Percentiles rank a stretch among this genome's conserved stretches.
These are phyloP conservation scores for Cichlasoma orientale DNA, from an alignment of 2,797 vertebrate species.

Conservation along the genomic window DNA sequence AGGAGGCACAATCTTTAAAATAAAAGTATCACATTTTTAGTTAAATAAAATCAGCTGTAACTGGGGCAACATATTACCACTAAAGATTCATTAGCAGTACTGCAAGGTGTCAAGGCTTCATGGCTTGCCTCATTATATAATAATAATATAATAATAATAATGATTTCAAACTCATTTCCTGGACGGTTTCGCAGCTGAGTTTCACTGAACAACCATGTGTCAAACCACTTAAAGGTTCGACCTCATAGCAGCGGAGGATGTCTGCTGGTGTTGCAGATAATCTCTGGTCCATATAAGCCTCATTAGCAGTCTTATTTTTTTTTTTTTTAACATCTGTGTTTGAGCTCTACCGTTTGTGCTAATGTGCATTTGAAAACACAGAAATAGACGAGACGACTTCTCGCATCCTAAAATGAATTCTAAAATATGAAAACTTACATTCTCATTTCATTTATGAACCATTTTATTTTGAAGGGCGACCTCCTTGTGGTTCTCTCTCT, in stretches of 20 bases:
- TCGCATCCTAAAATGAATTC: not conserved
- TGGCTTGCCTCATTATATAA: not conserved
- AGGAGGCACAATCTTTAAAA: accelerated
- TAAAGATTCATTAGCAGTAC: not conserved
- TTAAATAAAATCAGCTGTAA: not conserved
- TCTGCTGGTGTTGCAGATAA: not conserved
- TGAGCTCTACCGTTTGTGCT: accelerated
- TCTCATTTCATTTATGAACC: too few species aligned
- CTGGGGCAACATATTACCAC: not conserved
- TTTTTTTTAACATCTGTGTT: accelerated
- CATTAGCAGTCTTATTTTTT: accelerated
- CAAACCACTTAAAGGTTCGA: not conserved
- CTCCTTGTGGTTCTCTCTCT: not conserved
- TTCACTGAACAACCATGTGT: not conserved
- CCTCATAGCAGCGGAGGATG: not conserved
- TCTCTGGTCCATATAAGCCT: too few species aligned
- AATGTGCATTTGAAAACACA: not conserved
- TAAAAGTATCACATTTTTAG: not conserved
- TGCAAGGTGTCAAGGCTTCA: not conserved
- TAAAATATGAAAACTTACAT: not conserved
- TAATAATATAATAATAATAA: not conserved
- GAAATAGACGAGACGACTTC: not conserved
- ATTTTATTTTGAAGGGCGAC: slow-evolving; percentile 27
- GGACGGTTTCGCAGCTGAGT: not conserved
- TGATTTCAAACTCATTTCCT: slow-evolving; percentile 21